Conservation (phyloP, 1,140 invertebrate species). For the Lycorma delicatula region DNA sequence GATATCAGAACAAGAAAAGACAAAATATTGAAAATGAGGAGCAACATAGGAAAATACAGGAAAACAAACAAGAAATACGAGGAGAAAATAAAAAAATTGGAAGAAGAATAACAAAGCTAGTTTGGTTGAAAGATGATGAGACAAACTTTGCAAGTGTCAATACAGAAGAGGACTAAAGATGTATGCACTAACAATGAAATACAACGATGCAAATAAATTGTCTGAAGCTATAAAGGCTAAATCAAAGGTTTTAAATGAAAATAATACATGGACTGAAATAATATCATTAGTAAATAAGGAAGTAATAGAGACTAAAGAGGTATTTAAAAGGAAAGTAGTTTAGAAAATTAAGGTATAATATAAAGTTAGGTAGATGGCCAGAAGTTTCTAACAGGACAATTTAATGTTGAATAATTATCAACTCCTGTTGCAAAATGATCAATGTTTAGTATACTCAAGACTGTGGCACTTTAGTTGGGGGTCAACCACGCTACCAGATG, state of each 20-base stretch:
- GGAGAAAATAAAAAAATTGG: no score
- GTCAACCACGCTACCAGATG: not conserved
- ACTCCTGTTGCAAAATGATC: conserved; percentile 15
- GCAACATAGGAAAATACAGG: no score
- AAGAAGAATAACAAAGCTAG: not conserved
- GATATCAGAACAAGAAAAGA: no score
- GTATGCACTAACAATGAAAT: conserved; percentile 26
- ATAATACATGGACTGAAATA: no score
- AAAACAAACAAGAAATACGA: no score
- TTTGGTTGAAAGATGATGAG: not conserved
- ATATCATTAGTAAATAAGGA: conserved; percentile 10
- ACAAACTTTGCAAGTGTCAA: no score
- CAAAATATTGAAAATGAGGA: no score
- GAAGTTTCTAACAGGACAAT: conserved; percentile 33
- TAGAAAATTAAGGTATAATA: no score
- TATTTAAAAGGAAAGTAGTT: conserved; percentile 18
- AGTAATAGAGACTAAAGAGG: conserved; percentile 20
- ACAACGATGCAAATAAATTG: conserved; percentile 24
- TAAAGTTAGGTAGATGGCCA: conserved; percentile 38
- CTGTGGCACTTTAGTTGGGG: conserved; percentile 1
- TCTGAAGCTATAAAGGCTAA: conserved; percentile 26
- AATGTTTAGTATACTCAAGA: conserved; percentile 11
- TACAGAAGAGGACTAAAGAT: conserved; percentile 25
- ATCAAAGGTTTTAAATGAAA: conserved; percentile 25
- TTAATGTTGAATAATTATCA: conserved; percentile 16